Conservation (phyloP, 2,113 vertebrate genomes). For the Danio rerio region DNA sequence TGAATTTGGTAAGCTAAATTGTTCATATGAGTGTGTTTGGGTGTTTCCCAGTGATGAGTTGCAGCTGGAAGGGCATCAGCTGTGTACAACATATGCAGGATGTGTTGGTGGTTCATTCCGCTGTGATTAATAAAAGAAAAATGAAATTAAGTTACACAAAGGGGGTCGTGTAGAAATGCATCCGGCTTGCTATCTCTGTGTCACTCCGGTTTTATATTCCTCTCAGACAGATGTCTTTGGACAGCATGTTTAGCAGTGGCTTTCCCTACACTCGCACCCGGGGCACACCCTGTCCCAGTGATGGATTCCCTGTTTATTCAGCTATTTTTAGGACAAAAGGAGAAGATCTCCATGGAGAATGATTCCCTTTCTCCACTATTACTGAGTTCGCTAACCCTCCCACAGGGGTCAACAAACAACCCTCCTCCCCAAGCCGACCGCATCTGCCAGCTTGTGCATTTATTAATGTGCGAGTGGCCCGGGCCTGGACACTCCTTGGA, state of each 20-base stretch:
- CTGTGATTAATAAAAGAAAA: too few relatives aligned
- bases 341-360: constrained; percentile 58
- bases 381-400: constrained; percentile 61
- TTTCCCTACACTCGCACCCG: constrained; percentile 53
- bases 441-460: constrained; percentile 65
- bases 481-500: constrained; percentile 28
- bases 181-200: constrained; percentile 12
- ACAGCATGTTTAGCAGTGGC: constrained; percentile 57
- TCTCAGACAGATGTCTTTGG: constrained; percentile 61
- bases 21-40: too few relatives aligned
- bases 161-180: constrained; percentile 14
- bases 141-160: background rate
- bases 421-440: constrained; percentile 55
- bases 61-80: too few relatives aligned
- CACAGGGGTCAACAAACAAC: constrained; percentile 71
- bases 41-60: too few relatives aligned
- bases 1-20: too few relatives aligned
- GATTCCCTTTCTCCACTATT: constrained; percentile 56
- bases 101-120: too few relatives aligned
- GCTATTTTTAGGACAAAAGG: constrained; percentile 62
- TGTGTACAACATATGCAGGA: too few relatives aligned
- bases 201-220: constrained; percentile 39
- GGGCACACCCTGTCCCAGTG: constrained; percentile 62
- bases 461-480: constrained; percentile 65
- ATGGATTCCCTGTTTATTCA: constrained; percentile 61